phyloP scores from a whole-genome alignment of 2,888 invertebrate species.

The Tanypteryx hageni region DNA sequence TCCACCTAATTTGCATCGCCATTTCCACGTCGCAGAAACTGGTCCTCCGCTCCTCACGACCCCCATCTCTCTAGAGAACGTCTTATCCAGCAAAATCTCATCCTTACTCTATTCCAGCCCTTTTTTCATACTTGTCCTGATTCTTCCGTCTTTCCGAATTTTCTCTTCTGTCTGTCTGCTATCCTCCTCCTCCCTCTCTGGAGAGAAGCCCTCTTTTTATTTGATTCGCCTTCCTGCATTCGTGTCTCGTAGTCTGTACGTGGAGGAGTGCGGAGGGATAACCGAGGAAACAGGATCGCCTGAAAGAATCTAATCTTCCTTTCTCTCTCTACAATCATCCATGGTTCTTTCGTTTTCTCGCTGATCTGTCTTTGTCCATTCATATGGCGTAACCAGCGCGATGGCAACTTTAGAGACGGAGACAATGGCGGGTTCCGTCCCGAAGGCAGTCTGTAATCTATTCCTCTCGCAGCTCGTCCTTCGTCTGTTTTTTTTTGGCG shows the following conservation, averaged over 20 bases:
- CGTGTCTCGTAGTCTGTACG: neutral
- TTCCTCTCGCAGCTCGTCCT: too few relatives aligned
- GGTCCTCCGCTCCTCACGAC: neutral
- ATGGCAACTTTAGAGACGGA: too few relatives aligned
- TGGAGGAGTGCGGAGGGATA: neutral
- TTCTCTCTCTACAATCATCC: neutral
- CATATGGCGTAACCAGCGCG: too few relatives aligned
- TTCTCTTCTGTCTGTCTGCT: neutral
- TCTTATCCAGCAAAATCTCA: neutral
- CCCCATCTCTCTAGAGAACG: neutral
- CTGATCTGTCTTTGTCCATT: too few relatives aligned
- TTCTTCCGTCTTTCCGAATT: conserved; percentile 3
- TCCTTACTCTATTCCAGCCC: neutral
- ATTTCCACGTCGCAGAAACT: neutral
- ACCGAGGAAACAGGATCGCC: neutral
- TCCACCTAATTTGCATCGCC: conserved; percentile 12
- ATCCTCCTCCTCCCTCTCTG: neutral
- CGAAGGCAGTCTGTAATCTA: too few relatives aligned
- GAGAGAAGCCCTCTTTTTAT: too few relatives aligned
- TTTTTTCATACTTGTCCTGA: neutral
- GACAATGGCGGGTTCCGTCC: too few relatives aligned
- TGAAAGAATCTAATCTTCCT: neutral
- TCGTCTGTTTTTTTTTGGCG: too few relatives aligned
- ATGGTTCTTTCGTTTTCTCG: neutral
- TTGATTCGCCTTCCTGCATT: neutral